Conservation (phyloP, 2,888 invertebrate genomes). For the Linyphia triangularis region DNA sequence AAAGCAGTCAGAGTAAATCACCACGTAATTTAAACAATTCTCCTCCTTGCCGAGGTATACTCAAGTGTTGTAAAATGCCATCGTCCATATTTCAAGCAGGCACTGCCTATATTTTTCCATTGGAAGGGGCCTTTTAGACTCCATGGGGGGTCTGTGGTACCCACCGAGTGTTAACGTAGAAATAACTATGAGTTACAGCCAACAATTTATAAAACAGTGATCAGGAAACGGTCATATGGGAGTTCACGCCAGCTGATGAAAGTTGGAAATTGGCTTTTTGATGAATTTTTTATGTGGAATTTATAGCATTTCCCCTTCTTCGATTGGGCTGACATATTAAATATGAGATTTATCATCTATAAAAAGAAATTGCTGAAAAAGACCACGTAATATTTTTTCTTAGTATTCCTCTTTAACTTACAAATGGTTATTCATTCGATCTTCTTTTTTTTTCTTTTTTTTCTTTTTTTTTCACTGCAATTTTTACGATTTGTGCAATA, state of each 20-base stretch:
- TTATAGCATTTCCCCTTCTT: conserved; percentile 1
- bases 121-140: conserved; percentile 35
- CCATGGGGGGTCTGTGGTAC: conserved; percentile 60
- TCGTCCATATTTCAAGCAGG: conserved; percentile 62
- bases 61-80: conserved; percentile 44
- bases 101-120: conserved; percentile 37
- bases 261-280: neutral
- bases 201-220: conserved; percentile 59
- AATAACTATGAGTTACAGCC: conserved; percentile 62
- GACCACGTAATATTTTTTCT: neutral
- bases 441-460: no score
- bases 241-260: conserved; percentile 7
- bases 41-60: conserved; percentile 3
- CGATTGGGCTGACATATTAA: neutral
- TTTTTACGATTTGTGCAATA: no score
- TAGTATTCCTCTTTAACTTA: no score
- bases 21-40: conserved; percentile 56
- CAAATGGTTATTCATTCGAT: no score
- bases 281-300: conserved; percentile 4
- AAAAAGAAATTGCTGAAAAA: neutral
- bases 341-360: neutral
- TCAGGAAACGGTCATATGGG: conserved; percentile 13
- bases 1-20: conserved; percentile 50
- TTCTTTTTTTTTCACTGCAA: no score
- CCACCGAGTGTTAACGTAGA: conserved; percentile 64